phyloP scores from a whole-genome alignment of 2,888 invertebrate species.

The Gnatocerus cornutus region DNA sequence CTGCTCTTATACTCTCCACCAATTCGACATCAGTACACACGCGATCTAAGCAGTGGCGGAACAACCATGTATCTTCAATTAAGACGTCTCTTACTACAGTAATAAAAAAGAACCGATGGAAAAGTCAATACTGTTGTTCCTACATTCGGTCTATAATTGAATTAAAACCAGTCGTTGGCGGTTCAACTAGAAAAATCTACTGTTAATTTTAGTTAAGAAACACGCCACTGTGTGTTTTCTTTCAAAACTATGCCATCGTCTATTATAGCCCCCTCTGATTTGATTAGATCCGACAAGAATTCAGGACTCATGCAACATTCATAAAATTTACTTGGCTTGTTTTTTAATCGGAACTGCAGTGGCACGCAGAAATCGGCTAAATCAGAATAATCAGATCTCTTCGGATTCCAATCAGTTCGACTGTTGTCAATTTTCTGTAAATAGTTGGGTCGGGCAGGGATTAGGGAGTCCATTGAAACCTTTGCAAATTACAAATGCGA shows the following conservation, averaged over 20 bases:
- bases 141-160: too few species aligned
- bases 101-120: too few species aligned
- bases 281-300: constrained; percentile 18
- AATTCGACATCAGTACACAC: constrained; percentile 32
- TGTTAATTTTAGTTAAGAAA: too few species aligned
- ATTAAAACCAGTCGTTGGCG: too few species aligned
- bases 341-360: constrained; percentile 35
- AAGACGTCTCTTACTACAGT: too few species aligned
- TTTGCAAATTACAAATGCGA: constrained; percentile 28
- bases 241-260: constrained; percentile 13
- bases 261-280: constrained; percentile 20
- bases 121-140: too few species aligned
- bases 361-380: constrained; percentile 17
- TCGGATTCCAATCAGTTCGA: constrained; percentile 37
- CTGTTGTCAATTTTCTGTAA: constrained; percentile 33
- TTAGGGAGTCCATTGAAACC: constrained; percentile 26
- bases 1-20: constrained; percentile 38
- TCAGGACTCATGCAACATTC: constrained; percentile 36
- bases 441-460: constrained; percentile 28
- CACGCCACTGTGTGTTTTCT: background rate
- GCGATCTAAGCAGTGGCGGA: constrained; percentile 25
- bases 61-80: too few species aligned
- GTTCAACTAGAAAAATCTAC: too few species aligned
- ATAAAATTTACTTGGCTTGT: constrained; percentile 31
- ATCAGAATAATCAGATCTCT: constrained; percentile 30